phyloP scores from a whole-genome alignment of 2,888 invertebrate genomes.

The Papilio gigon region DNA sequence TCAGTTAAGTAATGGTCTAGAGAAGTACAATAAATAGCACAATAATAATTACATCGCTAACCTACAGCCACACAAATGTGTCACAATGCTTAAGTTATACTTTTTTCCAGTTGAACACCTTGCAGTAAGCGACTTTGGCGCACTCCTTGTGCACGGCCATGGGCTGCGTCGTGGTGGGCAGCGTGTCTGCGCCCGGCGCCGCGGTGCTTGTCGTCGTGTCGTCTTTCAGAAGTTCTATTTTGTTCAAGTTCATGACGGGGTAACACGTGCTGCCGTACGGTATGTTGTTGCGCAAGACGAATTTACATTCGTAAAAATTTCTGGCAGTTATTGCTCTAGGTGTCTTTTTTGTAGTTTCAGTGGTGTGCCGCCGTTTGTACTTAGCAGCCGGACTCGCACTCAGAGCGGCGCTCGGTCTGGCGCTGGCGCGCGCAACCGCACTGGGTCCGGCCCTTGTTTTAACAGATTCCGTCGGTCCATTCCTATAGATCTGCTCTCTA shows the following conservation, averaged over 20 bases:
- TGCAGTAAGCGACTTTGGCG: slow-evolving; percentile 12
- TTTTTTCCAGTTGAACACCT: slow-evolving; percentile 9
- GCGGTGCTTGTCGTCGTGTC: slow-evolving; percentile 22
- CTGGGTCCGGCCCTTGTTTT: not conserved
- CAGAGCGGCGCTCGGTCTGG: not conserved
- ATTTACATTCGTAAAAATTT: slow-evolving; percentile 22
- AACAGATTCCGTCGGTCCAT: not conserved
- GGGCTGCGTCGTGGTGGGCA: slow-evolving; percentile 6
- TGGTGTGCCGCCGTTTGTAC: not conserved
- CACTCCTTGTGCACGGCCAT: slow-evolving; percentile 22
- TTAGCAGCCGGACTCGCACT: not conserved
- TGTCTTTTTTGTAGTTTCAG: not conserved
- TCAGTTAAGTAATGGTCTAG: not conserved
- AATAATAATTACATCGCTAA: not conserved
- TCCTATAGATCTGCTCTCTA: not conserved
- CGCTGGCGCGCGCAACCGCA: not conserved
- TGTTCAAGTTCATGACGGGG: not conserved
- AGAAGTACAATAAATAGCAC: not conserved
- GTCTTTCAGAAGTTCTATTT: not conserved
- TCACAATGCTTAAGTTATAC: too few relatives aligned
- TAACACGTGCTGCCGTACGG: slow-evolving; percentile 22
- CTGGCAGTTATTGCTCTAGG: not conserved
- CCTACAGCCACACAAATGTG: not conserved
- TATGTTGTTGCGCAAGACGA: slow-evolving; percentile 5
- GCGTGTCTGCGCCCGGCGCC: slow-evolving; percentile 1